Conservation (phyloP, 2,888 invertebrate genomes). For the Limnephilus lunatus region DNA sequence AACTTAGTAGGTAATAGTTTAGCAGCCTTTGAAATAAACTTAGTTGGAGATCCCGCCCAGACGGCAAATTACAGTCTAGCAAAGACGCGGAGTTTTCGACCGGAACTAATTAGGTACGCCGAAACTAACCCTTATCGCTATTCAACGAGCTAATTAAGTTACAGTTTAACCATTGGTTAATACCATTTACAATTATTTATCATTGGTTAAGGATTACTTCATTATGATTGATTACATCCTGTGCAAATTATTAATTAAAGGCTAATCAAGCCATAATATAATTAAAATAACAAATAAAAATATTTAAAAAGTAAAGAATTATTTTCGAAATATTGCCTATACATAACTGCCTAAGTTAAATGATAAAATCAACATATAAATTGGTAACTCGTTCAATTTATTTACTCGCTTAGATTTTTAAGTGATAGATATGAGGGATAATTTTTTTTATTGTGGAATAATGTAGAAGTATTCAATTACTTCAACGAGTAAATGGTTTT, state of each 20-base stretch:
- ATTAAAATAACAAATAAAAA: background rate
- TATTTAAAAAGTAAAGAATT: background rate
- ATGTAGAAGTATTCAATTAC: background rate
- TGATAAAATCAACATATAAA: background rate
- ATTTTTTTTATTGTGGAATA: background rate
- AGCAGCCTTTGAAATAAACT: background rate
- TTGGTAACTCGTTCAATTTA: background rate
- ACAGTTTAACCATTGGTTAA: background rate
- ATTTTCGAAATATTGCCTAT: background rate
- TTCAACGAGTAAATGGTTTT: background rate
- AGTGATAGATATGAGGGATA: background rate
- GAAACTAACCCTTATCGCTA: background rate
- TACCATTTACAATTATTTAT: background rate
- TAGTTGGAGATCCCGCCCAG: background rate
- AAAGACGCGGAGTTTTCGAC: background rate
- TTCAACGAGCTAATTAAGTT: background rate
- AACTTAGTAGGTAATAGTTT: background rate
- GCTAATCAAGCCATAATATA: background rate
- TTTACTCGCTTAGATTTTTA: background rate
- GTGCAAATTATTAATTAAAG: background rate
- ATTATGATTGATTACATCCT: background rate
- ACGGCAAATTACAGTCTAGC: background rate
- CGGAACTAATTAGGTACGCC: background rate
- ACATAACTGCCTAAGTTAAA: background rate
- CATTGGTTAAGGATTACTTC: background rate